Evolutionary conservation across 2,797 vertebrate species (phyloP), one percentile per base, ranked within the genome.

Genomic region (Danionella dracula): DNA sequence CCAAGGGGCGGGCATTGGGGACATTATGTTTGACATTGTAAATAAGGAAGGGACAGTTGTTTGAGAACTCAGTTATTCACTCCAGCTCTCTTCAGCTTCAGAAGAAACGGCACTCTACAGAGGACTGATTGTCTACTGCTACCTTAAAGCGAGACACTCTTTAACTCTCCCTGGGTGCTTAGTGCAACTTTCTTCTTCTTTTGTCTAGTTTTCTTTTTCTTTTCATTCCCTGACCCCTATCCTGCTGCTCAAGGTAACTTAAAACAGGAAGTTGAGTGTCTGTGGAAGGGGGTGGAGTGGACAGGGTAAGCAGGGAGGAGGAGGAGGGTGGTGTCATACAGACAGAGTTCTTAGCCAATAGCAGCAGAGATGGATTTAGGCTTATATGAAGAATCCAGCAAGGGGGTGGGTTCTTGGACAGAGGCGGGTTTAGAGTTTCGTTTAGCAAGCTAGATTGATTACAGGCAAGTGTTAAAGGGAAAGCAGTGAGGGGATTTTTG

Each of bases 211-310:
- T 78, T 72, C 78, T 70, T 34, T 62, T 46, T 76, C 58, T 67
- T 76, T 70, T 75, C 74, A 79, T 87, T 85, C 84, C 87, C 92
- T 96, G 95, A 97, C 95, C 95, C 95, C 94, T 96, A 94, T 91
- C 90, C 89, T 93, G 91, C 91, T 90, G 91, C 94, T 96, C 96
- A 97, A 97, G 95, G 95, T 96, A 98, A 98, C 96, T 97, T 93
- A 92, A 92, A 97, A 90, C 95, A 94, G 96, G 96, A 98, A 97
- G 94, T 93, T 90, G 85, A 84, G 87, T 86, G 83, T 88, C 78
- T 77, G 85, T 88, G 78, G 84, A 87, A 87, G 82, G 85, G 85
- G 88, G 86, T 71, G 81, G 89, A 87, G 81, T 74, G 4, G 76
- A 81, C 71, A 79, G 76, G 75, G 53, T 79, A 81, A 72, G 76